Conservation (phyloP, 2,113 vertebrate genomes). For the Pavo muticus region DNA sequence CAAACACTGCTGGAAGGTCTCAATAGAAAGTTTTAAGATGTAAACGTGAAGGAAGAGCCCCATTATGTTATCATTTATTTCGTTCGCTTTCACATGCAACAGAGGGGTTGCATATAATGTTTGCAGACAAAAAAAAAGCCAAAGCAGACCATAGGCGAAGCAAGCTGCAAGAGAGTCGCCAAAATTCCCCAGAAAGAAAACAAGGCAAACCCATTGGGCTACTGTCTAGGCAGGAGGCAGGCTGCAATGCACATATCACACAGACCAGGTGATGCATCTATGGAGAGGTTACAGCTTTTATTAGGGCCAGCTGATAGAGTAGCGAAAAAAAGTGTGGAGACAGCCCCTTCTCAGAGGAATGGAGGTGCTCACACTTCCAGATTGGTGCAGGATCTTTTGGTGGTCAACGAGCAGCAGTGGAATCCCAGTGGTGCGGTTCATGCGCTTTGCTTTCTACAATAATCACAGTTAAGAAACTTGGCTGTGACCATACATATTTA, state of each 20-base stretch:
- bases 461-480: not conserved
- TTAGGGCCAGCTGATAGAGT: rapidly evolving
- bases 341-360: not conserved
- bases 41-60: conserved; percentile 56
- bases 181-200: not conserved
- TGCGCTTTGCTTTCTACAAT: rapidly evolving
- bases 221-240: not conserved
- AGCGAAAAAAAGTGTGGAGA: not conserved
- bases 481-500: not conserved
- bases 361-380: not conserved
- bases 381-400: not conserved
- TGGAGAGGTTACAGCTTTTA: not conserved
- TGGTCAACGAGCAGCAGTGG: not conserved
- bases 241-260: rapidly evolving
- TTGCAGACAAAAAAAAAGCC: not conserved
- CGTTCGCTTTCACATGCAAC: conserved; percentile 57
- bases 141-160: conserved; percentile 6
- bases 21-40: conserved; percentile 48
- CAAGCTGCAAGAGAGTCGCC: not conserved
- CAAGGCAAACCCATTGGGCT: not conserved
- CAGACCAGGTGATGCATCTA: rapidly evolving
- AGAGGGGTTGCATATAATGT: not conserved
- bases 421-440: not conserved
- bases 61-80: conserved; percentile 58
- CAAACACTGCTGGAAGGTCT: conserved; percentile 60